These are phyloP conservation scores for Tetanocera ferruginea DNA, from an alignment of 2,888 invertebrate genomes.

Conservation along the genomic window DNA sequence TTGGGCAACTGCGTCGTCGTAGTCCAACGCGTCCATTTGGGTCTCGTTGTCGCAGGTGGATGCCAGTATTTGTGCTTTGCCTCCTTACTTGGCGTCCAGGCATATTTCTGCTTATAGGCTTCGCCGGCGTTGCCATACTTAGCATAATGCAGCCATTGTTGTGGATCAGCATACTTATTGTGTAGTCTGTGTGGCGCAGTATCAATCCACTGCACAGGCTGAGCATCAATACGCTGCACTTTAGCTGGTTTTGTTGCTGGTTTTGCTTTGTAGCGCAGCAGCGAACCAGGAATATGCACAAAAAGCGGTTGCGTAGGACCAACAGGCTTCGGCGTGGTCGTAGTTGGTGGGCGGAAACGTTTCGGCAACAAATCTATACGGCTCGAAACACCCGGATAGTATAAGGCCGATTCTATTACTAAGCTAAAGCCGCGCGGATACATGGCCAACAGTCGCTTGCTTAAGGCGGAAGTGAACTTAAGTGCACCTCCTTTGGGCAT, in stretches of 20 bases:
- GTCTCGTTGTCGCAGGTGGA: not conserved
- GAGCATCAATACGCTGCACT: constrained; percentile 57
- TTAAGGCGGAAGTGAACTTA: constrained; percentile 59
- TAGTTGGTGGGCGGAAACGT: constrained; percentile 56
- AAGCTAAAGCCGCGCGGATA: constrained; percentile 59
- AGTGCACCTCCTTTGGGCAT: constrained; percentile 61
- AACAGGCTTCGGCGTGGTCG: constrained; percentile 52
- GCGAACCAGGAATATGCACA: constrained; percentile 61
- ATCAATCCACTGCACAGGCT: constrained; percentile 45
- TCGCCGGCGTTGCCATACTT: constrained; percentile 51
- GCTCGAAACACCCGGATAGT: constrained; percentile 60
- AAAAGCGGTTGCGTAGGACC: constrained; percentile 54
- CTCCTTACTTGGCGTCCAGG: constrained; percentile 23
- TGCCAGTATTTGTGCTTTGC: not conserved
- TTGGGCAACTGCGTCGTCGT: constrained; percentile 45
- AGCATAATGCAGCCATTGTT: constrained; percentile 55
- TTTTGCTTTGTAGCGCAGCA: constrained; percentile 61
- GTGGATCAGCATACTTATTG: constrained; percentile 46
- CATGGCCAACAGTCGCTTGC: constrained; percentile 57
- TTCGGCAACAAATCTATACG: constrained; percentile 64
- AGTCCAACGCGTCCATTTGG: constrained; percentile 58
- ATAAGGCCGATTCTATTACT: constrained; percentile 59
- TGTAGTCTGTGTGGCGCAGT: not conserved
- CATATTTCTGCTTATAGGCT: constrained; percentile 40
- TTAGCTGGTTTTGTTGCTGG: constrained; percentile 49